phyloP scores from a whole-genome alignment of 2,797 vertebrate species.

The Passerculus sandwichensis region DNA sequence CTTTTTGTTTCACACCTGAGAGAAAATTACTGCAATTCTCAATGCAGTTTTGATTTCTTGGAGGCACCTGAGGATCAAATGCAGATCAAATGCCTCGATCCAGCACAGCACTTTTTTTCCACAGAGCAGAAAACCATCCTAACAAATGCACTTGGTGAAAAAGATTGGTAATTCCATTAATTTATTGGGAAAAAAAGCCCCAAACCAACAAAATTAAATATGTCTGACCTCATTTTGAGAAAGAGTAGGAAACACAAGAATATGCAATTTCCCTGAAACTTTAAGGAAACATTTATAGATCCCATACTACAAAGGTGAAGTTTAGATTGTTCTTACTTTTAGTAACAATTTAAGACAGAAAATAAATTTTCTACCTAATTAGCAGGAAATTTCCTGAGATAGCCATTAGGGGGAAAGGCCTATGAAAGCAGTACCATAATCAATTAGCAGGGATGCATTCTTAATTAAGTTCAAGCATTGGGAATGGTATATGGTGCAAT shows the following conservation, averaged over 20 bases:
- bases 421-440: constrained; percentile 35
- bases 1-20: background rate
- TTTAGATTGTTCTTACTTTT: background rate
- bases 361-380: constrained; percentile 58
- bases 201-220: background rate
- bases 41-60: background rate
- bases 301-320: background rate
- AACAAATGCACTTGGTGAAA: background rate
- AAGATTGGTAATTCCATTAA: background rate
- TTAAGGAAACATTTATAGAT: background rate
- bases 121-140: background rate
- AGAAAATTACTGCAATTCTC: background rate
- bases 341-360: background rate
- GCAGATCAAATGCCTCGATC: background rate
- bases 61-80: background rate
- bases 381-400: constrained; percentile 34
- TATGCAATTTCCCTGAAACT: background rate
- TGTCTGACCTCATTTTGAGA: background rate
- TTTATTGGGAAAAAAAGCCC: background rate
- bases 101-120: background rate
- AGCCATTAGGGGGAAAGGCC: constrained; percentile 13
- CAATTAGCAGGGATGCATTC: constrained; percentile 63
- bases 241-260: background rate
- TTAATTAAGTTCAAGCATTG: constrained; percentile 59
- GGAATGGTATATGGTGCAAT: constrained; percentile 20